Conservation (phyloP, 2,888 invertebrate genomes). For the Ormyrus pomaceus region DNA sequence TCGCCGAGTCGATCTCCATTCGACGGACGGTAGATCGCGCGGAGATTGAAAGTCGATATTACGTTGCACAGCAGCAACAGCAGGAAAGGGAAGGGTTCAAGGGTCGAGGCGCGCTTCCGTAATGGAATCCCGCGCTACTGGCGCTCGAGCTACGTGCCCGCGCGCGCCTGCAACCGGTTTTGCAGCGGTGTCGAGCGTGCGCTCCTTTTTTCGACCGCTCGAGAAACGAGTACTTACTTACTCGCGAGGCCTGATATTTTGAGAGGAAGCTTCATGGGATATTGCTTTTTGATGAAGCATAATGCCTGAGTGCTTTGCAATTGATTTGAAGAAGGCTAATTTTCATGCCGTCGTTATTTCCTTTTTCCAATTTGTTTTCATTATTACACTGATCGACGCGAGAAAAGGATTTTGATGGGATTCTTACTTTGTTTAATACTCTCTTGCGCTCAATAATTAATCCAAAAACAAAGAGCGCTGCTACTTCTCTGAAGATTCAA, state of each 20-base stretch:
- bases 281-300: too few relatives aligned
- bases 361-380: too few relatives aligned
- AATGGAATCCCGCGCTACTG: conserved; percentile 28
- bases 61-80: not conserved
- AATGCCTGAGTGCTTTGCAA: too few relatives aligned
- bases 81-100: conserved; percentile 3
- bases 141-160: not conserved
- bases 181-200: conserved; percentile 23
- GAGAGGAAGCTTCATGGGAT: too few relatives aligned
- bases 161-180: conserved; percentile 40
- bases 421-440: too few relatives aligned
- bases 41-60: conserved; percentile 12
- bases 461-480: not conserved
- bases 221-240: too few relatives aligned
- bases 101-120: conserved; percentile 23
- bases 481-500: not conserved
- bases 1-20: not conserved
- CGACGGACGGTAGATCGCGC: not conserved
- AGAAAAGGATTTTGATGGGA: too few relatives aligned
- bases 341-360: too few relatives aligned
- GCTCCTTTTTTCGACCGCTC: not conserved
- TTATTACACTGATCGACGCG: too few relatives aligned
- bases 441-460: too few relatives aligned
- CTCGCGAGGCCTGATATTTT: too few relatives aligned
- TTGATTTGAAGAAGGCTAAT: too few relatives aligned